phyloP scores from a whole-genome alignment of 1,140 invertebrate genomes.

The Venustaconcha ellipsiformis region DNA sequence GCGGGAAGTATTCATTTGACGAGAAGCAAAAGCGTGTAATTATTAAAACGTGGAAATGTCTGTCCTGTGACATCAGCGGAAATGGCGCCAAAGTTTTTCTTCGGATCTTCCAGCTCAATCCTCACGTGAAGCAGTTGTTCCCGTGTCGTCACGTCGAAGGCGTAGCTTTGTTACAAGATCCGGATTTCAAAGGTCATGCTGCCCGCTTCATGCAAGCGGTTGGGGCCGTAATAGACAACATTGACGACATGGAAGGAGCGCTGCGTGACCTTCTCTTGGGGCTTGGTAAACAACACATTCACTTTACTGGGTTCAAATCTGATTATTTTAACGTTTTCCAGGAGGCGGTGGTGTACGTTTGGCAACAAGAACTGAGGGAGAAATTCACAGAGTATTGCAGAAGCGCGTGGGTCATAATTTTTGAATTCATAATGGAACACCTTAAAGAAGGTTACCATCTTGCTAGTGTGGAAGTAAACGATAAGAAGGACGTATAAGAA shows the following conservation, averaged over 20 bases:
- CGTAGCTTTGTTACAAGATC: constrained; percentile 31
- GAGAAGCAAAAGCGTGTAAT: constrained; percentile 33
- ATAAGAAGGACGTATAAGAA: background rate
- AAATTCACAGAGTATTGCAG: constrained; percentile 27
- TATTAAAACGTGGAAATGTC: constrained; percentile 39
- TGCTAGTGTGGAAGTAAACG: background rate
- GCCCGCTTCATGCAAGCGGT: constrained; percentile 55
- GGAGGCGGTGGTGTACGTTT: constrained; percentile 39
- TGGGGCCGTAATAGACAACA: constrained; percentile 48
- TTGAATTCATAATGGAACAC: constrained; percentile 46
- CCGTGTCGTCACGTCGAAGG: constrained; percentile 35
- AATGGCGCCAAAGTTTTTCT: constrained; percentile 44
- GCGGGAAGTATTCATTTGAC: too few species aligned
- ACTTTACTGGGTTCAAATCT: constrained; percentile 43
- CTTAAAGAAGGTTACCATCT: constrained; percentile 42
- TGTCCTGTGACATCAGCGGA: constrained; percentile 39
- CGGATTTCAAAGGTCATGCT: constrained; percentile 48
- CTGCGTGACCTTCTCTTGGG: constrained; percentile 36
- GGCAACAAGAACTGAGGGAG: constrained; percentile 34
- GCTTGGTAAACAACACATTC: constrained; percentile 44
- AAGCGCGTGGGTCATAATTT: constrained; percentile 35
- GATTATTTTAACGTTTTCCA: constrained; percentile 46
- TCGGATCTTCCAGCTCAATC: constrained; percentile 47
- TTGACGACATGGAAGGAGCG: constrained; percentile 36
- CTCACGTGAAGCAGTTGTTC: constrained; percentile 47